Evolutionary conservation across 2,888 invertebrate species (phyloP), one percentile per base, ranked within the genome.

Genomic region (Epirrita christyi): DNA sequence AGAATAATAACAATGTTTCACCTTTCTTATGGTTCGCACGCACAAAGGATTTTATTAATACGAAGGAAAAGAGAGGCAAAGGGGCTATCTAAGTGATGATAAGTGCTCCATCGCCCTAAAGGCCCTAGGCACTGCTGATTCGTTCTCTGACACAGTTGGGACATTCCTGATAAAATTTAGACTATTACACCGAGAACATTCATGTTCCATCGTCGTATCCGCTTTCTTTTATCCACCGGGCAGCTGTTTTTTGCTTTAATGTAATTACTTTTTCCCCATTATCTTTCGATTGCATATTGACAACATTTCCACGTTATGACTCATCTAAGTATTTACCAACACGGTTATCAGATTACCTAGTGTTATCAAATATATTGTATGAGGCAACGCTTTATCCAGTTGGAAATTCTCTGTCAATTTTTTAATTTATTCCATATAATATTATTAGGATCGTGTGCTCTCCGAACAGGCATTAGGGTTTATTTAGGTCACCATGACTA

Each of bases 401-500:
- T 41, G 37, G 11, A 48, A 43, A 47, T 28, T 42, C 36, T 37
- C 36, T 9, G 10, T 51, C 51, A 44, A 54, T 54, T 50, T 55
- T 14, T 38, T 59, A 45, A 59, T 54, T 54, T 50, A 53, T 49
- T 49, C 28, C 38, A 32, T 32, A 32, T 8, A 7, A 32, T 32
- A 32, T 9, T 8, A 9, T 40, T 37, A 5, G 21, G 21, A 41
- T 34, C 11, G 44, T 40, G 44, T 58, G 49, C 48, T 46, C 41
- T 49, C 37, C 55, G 11, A 32, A 47, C 51, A 36, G 47, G 28
- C 53, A 32, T 59, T 44, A 50, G 54, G 63, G 50, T 51, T 55
- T 61, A 72, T 71, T 71, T 66, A 71, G 76, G 70, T 74, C 72
- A 70, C 59, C 64, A 54, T 66, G 63, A 61, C 66, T 62, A 55